Percentiles rank a stretch among this genome's conserved stretches.
Evolutionary conservation across 1,140 invertebrate species (phyloP).

Genomic region (Rhopalosiphum maidis): DNA sequence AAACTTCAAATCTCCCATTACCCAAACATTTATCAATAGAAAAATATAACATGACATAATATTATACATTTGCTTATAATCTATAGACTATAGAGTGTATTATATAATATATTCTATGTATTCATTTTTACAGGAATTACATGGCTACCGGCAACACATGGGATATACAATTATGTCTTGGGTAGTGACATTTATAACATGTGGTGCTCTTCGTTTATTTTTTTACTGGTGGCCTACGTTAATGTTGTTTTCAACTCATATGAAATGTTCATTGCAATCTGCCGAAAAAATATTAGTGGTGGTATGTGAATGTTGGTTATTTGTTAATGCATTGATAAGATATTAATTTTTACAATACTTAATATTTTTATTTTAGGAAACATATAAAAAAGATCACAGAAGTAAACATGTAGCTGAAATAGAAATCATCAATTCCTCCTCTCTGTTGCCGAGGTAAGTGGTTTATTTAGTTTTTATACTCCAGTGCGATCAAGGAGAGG

Average conservation of each 20-base stretch:
- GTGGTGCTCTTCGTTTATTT: conserved; percentile 78
- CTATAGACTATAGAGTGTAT: background rate
- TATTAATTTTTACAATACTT: background rate
- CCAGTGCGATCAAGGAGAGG: conserved; percentile 54
- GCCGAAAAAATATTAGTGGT: conserved; percentile 81
- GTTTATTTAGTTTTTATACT: conserved; percentile 36
- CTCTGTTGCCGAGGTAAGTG: conserved; percentile 43
- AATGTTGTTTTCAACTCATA: conserved; percentile 77
- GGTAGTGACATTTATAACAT: conserved; percentile 71
- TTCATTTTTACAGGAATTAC: conserved; percentile 67
- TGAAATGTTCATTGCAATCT: conserved; percentile 71
- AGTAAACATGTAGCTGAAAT: conserved; percentile 53
- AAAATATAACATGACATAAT: background rate
- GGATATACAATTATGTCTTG: conserved; percentile 68
- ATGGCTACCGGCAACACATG: conserved; percentile 69
- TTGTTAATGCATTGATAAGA: background rate
- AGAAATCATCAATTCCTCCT: conserved; percentile 34
- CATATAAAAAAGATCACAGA: conserved; percentile 56
- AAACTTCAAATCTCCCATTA: background rate
- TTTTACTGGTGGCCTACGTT: conserved; percentile 88
- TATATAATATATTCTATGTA: background rate
- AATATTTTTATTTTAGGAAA: conserved; percentile 47
- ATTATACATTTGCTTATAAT: background rate
- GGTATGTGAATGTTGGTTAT: conserved; percentile 66
- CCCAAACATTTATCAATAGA: background rate